These are phyloP conservation scores for Chondrilla cf. caribensis DNA, from an alignment of 37 sponge, comb jelly and placozoan species.

Conservation along the genomic window DNA sequence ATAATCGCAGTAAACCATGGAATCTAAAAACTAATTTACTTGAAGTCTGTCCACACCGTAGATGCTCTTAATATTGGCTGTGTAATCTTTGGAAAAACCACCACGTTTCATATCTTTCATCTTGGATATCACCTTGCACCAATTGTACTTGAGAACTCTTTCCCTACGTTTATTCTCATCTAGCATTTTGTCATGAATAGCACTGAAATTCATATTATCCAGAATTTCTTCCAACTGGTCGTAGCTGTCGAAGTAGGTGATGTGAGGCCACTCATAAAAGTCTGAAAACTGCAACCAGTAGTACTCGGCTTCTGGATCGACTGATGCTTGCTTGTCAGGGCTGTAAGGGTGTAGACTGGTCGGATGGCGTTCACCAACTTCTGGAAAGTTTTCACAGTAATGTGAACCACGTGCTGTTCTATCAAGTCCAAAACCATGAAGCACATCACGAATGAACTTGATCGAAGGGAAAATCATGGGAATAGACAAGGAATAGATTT, in stretches of 20 bases:
- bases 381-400: conserved; percentile 11
- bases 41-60: conserved; percentile 31
- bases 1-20: too few relatives aligned
- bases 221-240: conserved; percentile 30
- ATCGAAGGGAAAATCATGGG: conserved; percentile 43
- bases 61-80: not conserved
- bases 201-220: conserved; percentile 10
- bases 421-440: not conserved
- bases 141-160: conserved; percentile 20
- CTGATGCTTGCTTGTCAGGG: conserved; percentile 12
- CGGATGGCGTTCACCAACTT: conserved; percentile 24
- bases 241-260: conserved; percentile 36
- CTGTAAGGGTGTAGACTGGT: conserved; percentile 36
- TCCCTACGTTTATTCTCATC: conserved; percentile 1
- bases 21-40: not conserved
- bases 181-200: conserved; percentile 33
- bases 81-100: conserved; percentile 25
- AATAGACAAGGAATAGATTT: conserved; percentile 32
- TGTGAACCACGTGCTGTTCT: not conserved
- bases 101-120: not conserved
- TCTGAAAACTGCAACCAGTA: conserved; percentile 52
- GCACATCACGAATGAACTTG: not conserved
- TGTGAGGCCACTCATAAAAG: conserved; percentile 41
- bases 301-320: conserved; percentile 31
- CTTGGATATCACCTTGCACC: conserved; percentile 29